Evolutionary conservation across 2,888 invertebrate genomes (phyloP), one percentile per base, ranked within the genome.

Genomic region (Eurois occulta): DNA sequence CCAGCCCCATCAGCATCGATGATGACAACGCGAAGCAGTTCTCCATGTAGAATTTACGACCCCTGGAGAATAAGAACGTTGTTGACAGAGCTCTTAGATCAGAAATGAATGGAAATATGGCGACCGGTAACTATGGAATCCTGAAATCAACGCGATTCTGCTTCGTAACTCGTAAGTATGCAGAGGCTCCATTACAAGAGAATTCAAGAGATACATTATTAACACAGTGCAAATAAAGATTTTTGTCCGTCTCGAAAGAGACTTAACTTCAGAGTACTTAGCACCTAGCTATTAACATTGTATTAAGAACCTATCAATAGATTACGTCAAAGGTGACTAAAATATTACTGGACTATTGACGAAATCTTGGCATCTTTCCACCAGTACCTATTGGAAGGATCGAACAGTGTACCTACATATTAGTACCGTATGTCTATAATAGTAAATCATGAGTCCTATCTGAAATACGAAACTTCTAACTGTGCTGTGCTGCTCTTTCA

Each of bases 1-100:
- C 94, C 43, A 99, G 95, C 0, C 99, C 99, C 71, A 97, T 95
- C 60, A 99, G 94, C 97, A 99, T 99, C 0, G 98, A 97, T 0
- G 97, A 96, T 83, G 98, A 97, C 91, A 98, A 96, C 2, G 97
- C 95, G 91, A 98, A 98, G 72, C 98, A 96, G 92, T 99, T 97
- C 77, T 97, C 97, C 87, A 96, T 95, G 93, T 98, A 98, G 92
- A 98, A 98, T 32, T 96, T 93, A 88, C 98, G 98, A 0, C 98
- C 99, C 86, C 98, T 98, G 94, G 66, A 94, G 7, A 11, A 38
- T 2, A n/a, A 18, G 24, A 52, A 52, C 48, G 41, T 69, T 78
- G 3, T 55, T 74, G 7, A 35, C 21, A 35, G 6, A 55, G n/a
- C 18, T 72, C 1, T 70, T 41, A 32, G 18, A 41, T 41, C n/a